phyloP scores from a whole-genome alignment of 2,113 vertebrate genomes.

The Ictalurus furcatus region DNA sequence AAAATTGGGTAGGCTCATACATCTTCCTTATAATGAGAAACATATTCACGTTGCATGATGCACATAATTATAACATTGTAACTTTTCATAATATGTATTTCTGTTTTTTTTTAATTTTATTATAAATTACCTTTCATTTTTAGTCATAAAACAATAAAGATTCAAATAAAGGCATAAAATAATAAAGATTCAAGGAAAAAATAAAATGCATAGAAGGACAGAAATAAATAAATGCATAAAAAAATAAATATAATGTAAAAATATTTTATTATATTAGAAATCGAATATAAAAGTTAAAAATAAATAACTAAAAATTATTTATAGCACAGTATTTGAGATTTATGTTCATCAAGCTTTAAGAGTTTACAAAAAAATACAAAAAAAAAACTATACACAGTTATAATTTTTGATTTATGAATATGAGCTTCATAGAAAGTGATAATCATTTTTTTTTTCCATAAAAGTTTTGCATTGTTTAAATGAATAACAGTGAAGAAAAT shows the following conservation, averaged over 20 bases:
- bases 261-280: too few relatives aligned
- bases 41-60: background rate
- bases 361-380: background rate
- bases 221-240: too few relatives aligned
- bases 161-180: too few relatives aligned
- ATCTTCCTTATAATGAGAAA: too few relatives aligned
- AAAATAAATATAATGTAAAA: background rate
- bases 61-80: background rate
- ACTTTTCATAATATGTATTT: background rate
- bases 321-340: background rate
- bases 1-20: background rate
- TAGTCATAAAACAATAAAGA: too few relatives aligned
- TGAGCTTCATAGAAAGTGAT: background rate
- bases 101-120: background rate
- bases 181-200: too few relatives aligned
- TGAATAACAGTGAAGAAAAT: background rate
- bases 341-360: background rate
- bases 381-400: background rate
- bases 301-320: background rate
- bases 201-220: too few relatives aligned
- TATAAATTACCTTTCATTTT: background rate
- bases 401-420: background rate
- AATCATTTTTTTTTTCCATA: background rate
- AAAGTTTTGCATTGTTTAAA: background rate
- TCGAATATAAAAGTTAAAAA: background rate